These are phyloP conservation scores for Hirtodrosophila trivittata DNA, from an alignment of 2,888 invertebrate species.

Conservation along the genomic window DNA sequence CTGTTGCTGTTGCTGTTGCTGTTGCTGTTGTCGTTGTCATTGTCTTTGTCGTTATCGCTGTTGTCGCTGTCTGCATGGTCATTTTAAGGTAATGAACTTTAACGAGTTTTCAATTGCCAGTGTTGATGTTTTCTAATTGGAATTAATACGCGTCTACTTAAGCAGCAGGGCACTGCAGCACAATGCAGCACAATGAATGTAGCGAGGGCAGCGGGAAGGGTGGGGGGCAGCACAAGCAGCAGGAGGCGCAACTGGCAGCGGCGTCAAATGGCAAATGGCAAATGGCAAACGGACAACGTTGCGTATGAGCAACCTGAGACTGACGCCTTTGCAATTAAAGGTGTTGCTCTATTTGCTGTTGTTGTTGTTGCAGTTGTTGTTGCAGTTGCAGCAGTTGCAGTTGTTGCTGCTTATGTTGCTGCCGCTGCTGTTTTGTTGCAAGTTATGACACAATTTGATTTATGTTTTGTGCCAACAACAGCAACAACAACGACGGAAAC, in stretches of 20 bases:
- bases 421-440: constrained; percentile 43
- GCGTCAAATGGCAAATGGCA: constrained; percentile 29
- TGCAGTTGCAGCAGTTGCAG: neutral
- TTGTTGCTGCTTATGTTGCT: constrained; percentile 9
- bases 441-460: constrained; percentile 77
- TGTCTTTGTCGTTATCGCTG: constrained; percentile 17
- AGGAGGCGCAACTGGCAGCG: constrained; percentile 2
- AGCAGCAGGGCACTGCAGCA: constrained; percentile 58
- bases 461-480: constrained; percentile 50
- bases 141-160: constrained; percentile 73
- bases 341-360: constrained; percentile 34
- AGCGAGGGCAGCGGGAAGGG: neutral
- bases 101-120: constrained; percentile 75
- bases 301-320: constrained; percentile 64
- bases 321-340: constrained; percentile 24
- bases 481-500: constrained; percentile 41
- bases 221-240: neutral
- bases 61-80: constrained; percentile 41
- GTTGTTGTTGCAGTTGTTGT: constrained; percentile 15
- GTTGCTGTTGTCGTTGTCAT: constrained; percentile 11
- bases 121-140: constrained; percentile 73
- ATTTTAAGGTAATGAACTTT: constrained; percentile 74
- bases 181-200: constrained; percentile 1
- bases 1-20: neutral
- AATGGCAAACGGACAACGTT: constrained; percentile 34